phyloP scores from a whole-genome alignment of 2,113 vertebrate genomes.

The Cyanoderma ruficeps region DNA sequence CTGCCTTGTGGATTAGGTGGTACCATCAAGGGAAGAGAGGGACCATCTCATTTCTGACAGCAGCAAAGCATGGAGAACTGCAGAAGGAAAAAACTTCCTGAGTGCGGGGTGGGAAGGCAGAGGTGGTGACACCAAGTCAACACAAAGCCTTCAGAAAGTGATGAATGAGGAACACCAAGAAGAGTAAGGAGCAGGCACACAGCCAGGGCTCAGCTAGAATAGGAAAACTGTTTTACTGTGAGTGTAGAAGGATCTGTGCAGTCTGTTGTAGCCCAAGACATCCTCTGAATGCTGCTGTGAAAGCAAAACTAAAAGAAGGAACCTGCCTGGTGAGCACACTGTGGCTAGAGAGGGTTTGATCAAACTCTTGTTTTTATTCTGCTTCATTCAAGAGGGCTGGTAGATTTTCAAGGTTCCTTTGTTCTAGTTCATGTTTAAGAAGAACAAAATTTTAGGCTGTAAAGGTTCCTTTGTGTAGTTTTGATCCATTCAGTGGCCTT shows the following conservation, averaged over 20 bases:
- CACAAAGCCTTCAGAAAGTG: neutral
- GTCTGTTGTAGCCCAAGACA: neutral
- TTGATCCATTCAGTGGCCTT: neutral
- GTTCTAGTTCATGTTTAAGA: neutral
- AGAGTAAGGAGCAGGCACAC: fast-evolving
- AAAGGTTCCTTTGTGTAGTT: neutral
- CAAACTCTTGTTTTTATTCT: neutral
- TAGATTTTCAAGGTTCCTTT: neutral
- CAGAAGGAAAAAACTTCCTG: neutral
- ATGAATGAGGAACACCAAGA: neutral
- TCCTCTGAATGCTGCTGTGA: neutral
- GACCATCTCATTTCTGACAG: neutral
- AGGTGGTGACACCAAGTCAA: neutral
- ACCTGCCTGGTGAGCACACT: neutral
- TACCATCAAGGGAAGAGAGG: neutral
- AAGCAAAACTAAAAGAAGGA: neutral
- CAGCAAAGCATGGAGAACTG: neutral
- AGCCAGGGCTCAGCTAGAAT: neutral
- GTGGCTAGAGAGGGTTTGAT: neutral
- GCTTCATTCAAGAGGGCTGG: neutral
- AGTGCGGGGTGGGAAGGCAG: neutral
- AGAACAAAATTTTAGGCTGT: neutral
- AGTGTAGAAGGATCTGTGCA: neutral
- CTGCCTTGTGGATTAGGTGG: neutral
- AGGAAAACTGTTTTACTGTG: neutral